phyloP scores from a whole-genome alignment of 2,888 invertebrate genomes.

The Gonocerus acuteangulatus region DNA sequence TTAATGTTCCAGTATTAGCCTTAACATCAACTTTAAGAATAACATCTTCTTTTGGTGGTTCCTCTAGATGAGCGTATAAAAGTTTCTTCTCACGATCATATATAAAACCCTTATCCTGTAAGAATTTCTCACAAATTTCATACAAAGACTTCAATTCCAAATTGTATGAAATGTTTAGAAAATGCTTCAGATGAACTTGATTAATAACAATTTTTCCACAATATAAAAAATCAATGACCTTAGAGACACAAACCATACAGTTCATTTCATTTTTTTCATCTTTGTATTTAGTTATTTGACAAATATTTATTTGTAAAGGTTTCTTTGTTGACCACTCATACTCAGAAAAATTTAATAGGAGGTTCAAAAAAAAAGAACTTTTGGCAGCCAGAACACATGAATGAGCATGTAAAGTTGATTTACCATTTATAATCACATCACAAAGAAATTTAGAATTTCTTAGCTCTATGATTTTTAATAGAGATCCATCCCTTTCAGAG shows the following conservation, averaged over 20 bases:
- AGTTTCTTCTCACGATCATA: no score
- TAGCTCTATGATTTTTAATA: conserved; percentile 8
- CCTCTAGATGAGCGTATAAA: background rate
- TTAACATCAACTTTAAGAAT: background rate
- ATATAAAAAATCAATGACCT: conserved; percentile 29
- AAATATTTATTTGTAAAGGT: conserved; percentile 26
- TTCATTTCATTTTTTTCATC: conserved; percentile 18
- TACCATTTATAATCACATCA: conserved; percentile 28
- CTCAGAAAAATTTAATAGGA: conserved; percentile 18
- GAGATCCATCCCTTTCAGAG: no score
- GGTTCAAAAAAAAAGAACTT: conserved; percentile 22
- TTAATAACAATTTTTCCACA: conserved; percentile 26
- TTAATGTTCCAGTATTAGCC: background rate
- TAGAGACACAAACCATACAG: conserved; percentile 28
- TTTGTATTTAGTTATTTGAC: conserved; percentile 20
- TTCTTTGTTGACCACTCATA: conserved; percentile 27
- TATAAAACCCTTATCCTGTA: background rate
- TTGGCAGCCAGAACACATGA: conserved; percentile 29
- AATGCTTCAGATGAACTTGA: conserved; percentile 19
- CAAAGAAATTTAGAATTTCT: conserved; percentile 20
- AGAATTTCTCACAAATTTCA: background rate
- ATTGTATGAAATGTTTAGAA: conserved; percentile 20
- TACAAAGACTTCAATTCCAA: conserved; percentile 11
- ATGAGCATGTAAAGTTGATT: conserved; percentile 26
- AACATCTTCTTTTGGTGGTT: background rate